Evolutionary conservation across 64 coral and sea anemone genomes (phyloP).

Genomic region (Porites lutea): DNA sequence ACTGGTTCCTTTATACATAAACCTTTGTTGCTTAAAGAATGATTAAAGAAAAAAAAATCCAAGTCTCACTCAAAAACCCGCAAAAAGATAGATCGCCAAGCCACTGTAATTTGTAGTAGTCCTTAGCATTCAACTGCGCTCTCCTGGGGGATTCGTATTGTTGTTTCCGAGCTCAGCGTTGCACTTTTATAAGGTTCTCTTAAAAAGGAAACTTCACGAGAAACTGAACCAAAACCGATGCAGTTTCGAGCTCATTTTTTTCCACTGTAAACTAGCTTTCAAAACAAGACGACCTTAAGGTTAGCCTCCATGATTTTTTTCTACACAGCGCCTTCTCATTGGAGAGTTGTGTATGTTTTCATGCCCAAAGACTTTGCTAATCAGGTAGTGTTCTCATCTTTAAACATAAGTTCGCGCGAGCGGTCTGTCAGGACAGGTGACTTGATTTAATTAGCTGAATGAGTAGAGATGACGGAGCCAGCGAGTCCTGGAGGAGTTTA

Average conservation of each 20-base stretch:
- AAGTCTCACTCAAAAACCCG: not conserved
- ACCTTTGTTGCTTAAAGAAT: not conserved
- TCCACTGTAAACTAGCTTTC: not conserved
- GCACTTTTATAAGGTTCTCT: not conserved
- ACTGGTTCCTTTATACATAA: not conserved
- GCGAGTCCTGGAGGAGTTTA: not conserved
- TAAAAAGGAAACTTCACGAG: no score
- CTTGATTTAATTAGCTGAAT: not conserved
- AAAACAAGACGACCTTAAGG: no score
- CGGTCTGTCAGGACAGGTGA: slow-evolving; percentile 14
- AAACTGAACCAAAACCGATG: not conserved
- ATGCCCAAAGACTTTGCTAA: not conserved
- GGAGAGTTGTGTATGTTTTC: not conserved
- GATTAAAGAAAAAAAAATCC: not conserved
- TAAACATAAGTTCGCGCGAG: slow-evolving; percentile 16
- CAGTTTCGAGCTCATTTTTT: not conserved
- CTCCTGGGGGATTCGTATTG: not conserved
- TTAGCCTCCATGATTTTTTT: no score
- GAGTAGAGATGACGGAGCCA: not conserved
- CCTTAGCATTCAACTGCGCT: not conserved
- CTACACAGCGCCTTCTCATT: not conserved
- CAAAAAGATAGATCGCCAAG: not conserved
- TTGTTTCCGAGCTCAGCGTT: not conserved
- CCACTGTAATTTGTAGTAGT: not conserved
- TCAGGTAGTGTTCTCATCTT: not conserved